Evolutionary conservation across 1,140 invertebrate species (phyloP), one percentile per base, ranked within the genome.

Genomic region (Hesperophylax magnus): DNA sequence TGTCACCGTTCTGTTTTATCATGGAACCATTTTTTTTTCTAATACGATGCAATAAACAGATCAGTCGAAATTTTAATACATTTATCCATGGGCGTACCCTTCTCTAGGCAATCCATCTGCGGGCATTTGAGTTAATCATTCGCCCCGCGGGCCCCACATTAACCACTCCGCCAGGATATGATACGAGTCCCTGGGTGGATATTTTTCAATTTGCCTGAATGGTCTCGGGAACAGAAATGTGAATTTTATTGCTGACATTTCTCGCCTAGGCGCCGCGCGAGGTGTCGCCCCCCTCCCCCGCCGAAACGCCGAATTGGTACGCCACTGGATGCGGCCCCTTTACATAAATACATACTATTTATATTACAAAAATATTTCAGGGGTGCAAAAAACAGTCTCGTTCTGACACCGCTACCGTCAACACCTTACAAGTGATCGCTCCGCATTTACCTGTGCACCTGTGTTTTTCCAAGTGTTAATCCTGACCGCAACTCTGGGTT

Each of bases 201-300:
- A 87, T 87, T 88, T 89, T 89, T 88, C 88, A 89, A 88, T 89
- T 88, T 88, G 85, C 63, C 76, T 53, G 78, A 88, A 88, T 86
- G 86, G 86, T 85, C 85, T 85, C 81, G 84, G 86, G 77, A 83
- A 83, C 82, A 83, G 82, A 83, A 83, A 83, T 83, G 82, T 79
- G 82, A 83, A 83, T 83, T 83, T 83, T 83, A 83, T 83, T 83
- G 82, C 79, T 83, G 82, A 83, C 82, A 83, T 83, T 83, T 83
- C 82, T 83, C 82, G 85, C 86, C 82, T 84, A 87, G 87, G 87
- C 88, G 87, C 88, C 89, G 88, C 87, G 88, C 88, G 88, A 89
- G 89, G 88, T 89, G 87, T 80, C 72, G 79, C 76, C 34, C 71
- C 81, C 63, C 80, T 22, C 74, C 81, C 47, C 86, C 87, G 9